phyloP scores from a whole-genome alignment of 1,140 invertebrate genomes.

The Ptiloglossa arizonensis region DNA sequence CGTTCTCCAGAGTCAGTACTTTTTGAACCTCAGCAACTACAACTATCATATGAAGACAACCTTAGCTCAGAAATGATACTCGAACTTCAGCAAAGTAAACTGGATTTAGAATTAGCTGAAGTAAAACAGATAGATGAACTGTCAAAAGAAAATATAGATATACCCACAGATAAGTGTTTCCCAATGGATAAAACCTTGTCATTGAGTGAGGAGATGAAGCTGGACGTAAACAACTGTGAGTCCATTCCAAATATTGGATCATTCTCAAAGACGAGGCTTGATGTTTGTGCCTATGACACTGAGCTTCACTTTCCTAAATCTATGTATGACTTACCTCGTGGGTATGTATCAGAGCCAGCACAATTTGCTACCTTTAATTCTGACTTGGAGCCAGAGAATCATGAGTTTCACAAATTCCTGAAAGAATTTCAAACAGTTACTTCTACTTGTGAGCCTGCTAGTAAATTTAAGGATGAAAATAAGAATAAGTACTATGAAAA shows the following conservation, averaged over 20 bases:
- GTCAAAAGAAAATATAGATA: background rate
- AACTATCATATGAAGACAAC: constrained; percentile 42
- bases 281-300: background rate
- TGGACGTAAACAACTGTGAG: constrained; percentile 29
- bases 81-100: constrained; percentile 27
- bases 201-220: constrained; percentile 40
- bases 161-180: background rate
- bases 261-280: background rate
- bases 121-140: background rate
- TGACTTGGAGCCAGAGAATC: background rate
- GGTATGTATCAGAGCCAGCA: background rate
- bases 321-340: background rate
- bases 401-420: background rate
- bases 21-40: constrained; percentile 32
- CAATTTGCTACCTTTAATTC: background rate
- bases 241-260: background rate
- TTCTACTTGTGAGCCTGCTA: background rate
- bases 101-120: constrained; percentile 22
- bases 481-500: background rate
- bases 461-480: background rate
- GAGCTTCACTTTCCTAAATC: background rate
- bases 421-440: background rate
- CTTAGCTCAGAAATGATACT: constrained; percentile 62
- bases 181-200: constrained; percentile 62
- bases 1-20: constrained; percentile 63